A percentile compares a stretch with the other conserved stretches of the same genome.
Conservation (phyloP, 2,797 vertebrate species). For the Pteronotus mesoamericanus region DNA sequence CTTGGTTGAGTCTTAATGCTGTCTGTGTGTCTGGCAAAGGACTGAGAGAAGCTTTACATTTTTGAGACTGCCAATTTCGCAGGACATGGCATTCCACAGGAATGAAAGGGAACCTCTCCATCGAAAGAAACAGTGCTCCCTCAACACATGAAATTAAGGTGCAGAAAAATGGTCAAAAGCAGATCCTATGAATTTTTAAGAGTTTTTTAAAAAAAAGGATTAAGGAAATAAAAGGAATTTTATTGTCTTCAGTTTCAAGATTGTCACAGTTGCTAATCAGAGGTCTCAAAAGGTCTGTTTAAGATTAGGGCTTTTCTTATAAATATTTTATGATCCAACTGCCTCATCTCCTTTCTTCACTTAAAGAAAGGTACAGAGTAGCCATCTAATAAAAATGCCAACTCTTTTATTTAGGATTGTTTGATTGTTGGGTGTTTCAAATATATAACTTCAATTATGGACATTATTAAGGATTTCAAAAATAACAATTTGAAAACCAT, state of each 20-base stretch:
- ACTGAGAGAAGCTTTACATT: constrained; percentile 63
- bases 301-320: constrained; percentile 9
- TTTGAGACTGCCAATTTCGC: constrained; percentile 44
- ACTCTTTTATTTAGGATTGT: constrained; percentile 38
- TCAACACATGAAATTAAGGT: constrained; percentile 14
- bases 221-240: constrained; percentile 40
- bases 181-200: constrained; percentile 29
- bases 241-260: constrained; percentile 43
- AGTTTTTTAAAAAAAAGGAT: constrained; percentile 15
- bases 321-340: constrained; percentile 47
- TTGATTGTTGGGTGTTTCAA: constrained; percentile 38
- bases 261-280: constrained; percentile 51
- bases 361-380: background rate
- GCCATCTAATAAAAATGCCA: constrained; percentile 27
- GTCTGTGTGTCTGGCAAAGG: constrained; percentile 60
- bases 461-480: constrained; percentile 42
- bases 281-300: constrained; percentile 37
- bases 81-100: constrained; percentile 17
- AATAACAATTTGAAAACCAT: constrained; percentile 47
- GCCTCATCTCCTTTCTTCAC: background rate
- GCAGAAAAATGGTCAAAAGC: constrained; percentile 13
- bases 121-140: background rate
- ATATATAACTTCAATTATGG: constrained; percentile 41
- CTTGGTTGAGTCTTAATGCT: constrained; percentile 65
- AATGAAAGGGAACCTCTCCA: constrained; percentile 47